These are phyloP conservation scores for Diacarnus erythraeanus DNA, from an alignment of 37 sponge, comb jelly and placozoan species.

Conservation along the genomic window DNA sequence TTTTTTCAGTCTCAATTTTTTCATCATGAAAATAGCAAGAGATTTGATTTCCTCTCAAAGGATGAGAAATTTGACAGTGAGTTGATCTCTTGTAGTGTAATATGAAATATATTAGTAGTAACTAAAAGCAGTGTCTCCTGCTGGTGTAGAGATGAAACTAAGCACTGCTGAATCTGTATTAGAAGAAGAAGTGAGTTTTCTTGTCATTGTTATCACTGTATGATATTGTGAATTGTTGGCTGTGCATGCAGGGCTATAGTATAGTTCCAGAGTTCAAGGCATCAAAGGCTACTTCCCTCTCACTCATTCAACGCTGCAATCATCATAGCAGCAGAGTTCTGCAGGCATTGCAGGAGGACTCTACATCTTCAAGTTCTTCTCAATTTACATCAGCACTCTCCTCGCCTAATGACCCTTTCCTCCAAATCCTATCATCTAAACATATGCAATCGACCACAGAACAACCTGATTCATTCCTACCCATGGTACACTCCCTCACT, in stretches of 20 bases:
- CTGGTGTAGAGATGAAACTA: neutral
- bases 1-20: slow-evolving; percentile 88
- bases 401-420: neutral
- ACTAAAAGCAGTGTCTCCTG: neutral
- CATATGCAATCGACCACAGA: neutral
- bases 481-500: neutral
- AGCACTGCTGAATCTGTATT: slow-evolving; percentile 20
- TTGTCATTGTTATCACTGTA: neutral
- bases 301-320: slow-evolving; percentile 71
- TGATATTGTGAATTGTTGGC: too few species aligned
- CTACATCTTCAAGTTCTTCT: neutral
- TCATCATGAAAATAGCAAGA: slow-evolving; percentile 48
- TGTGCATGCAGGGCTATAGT: slow-evolving; percentile 41
- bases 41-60: neutral
- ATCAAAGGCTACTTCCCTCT: neutral
- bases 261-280: neutral
- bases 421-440: neutral
- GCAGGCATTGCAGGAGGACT: slow-evolving; percentile 30
- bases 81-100: neutral
- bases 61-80: neutral
- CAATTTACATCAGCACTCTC: neutral
- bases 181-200: slow-evolving; percentile 17
- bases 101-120: neutral
- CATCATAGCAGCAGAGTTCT: slow-evolving; percentile 77
- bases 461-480: neutral